These are phyloP conservation scores for Hydrotaea diabolus DNA, from an alignment of 2,888 invertebrate species.

Conservation along the genomic window DNA sequence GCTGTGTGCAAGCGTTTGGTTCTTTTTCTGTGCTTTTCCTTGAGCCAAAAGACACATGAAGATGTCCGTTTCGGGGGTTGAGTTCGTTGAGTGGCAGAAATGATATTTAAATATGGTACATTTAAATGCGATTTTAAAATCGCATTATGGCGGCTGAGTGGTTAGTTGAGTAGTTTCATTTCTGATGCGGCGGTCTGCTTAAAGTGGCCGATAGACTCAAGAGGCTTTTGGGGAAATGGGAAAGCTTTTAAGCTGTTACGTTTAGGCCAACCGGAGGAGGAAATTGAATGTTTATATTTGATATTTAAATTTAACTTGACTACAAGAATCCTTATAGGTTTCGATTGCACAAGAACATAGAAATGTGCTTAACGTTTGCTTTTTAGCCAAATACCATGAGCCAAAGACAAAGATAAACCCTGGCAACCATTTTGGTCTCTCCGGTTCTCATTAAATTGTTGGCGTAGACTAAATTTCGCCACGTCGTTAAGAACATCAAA, in stretches of 20 bases:
- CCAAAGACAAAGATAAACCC: constrained; percentile 22
- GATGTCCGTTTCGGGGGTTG: neutral
- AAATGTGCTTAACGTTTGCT: too few species aligned
- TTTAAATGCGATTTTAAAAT: constrained; percentile 67
- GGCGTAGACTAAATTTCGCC: too few species aligned
- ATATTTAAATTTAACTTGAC: neutral
- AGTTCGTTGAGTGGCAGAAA: constrained; percentile 40
- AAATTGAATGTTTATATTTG: constrained; percentile 32
- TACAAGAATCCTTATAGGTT: neutral
- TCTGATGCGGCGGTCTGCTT: constrained; percentile 39
- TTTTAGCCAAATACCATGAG: too few species aligned
- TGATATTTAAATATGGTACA: constrained; percentile 66
- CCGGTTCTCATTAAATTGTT: too few species aligned
- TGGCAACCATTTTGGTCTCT: too few species aligned
- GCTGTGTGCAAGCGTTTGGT: constrained; percentile 35
- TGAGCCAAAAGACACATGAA: constrained; percentile 6
- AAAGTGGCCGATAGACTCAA: neutral
- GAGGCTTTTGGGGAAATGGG: constrained; percentile 9
- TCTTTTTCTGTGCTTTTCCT: constrained; percentile 32
- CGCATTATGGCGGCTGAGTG: constrained; percentile 67
- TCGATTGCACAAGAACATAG: too few species aligned
- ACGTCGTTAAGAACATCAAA: too few species aligned
- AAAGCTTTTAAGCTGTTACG: constrained; percentile 9
- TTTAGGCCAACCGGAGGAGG: constrained; percentile 19
- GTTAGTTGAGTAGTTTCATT: constrained; percentile 65